These are phyloP conservation scores for Oryzias dopingdopingensis DNA, from an alignment of 2,797 vertebrate genomes.

Conservation along the genomic window DNA sequence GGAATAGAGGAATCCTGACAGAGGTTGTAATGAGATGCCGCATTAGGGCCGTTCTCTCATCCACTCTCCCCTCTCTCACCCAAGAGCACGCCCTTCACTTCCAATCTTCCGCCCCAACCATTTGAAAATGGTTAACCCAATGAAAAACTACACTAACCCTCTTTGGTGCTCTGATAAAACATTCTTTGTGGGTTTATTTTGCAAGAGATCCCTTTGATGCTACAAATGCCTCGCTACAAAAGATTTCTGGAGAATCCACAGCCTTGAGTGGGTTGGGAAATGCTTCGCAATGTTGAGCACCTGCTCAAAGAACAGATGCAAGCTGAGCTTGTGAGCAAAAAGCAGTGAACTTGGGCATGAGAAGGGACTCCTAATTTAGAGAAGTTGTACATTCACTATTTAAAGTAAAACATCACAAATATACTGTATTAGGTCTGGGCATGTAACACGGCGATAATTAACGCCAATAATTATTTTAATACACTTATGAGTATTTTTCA, in stretches of 20 bases:
- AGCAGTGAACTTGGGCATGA: not conserved
- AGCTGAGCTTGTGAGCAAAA: constrained; percentile 8
- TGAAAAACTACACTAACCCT: constrained; percentile 79
- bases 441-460: too few relatives aligned
- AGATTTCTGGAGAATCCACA: constrained; percentile 32
- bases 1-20: constrained; percentile 93
- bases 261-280: constrained; percentile 26
- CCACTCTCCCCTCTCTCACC: constrained; percentile 78
- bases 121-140: constrained; percentile 83
- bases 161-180: constrained; percentile 71
- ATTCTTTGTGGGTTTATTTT: constrained; percentile 62
- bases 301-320: constrained; percentile 10
- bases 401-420: too few relatives aligned
- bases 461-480: too few relatives aligned
- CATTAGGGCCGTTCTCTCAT: constrained; percentile 86
- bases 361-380: not conserved
- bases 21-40: constrained; percentile 95
- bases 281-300: constrained; percentile 19
- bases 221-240: constrained; percentile 42
- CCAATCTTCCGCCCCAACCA: constrained; percentile 82
- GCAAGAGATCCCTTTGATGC: constrained; percentile 58
- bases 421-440: too few relatives aligned
- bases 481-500: too few relatives aligned
- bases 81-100: constrained; percentile 86
- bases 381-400: too few relatives aligned